phyloP scores from a whole-genome alignment of 2,113 vertebrate genomes.

The Dunckerocampus dactyliophorus region DNA sequence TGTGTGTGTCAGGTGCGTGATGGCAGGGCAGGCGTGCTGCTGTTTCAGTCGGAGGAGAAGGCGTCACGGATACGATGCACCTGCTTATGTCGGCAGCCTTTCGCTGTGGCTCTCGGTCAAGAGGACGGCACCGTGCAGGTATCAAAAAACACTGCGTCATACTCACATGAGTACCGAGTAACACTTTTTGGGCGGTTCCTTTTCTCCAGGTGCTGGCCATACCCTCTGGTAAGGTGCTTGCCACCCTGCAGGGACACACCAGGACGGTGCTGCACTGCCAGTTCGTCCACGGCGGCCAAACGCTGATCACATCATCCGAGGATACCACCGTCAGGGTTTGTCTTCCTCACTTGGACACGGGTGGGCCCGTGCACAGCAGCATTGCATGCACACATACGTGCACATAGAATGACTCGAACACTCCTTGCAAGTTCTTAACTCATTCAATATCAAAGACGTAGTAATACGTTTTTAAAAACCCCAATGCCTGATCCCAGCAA shows the following conservation, averaged over 20 bases:
- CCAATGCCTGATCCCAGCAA: no score
- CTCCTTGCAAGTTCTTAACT: no score
- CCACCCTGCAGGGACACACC: constrained; percentile 71
- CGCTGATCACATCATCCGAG: constrained; percentile 84
- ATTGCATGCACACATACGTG: no score
- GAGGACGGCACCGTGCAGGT: constrained; percentile 84
- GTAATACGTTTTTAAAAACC: no score
- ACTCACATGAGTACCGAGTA: no score
- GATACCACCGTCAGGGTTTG: constrained; percentile 82
- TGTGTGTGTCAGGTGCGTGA: constrained; percentile 75
- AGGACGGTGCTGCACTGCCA: constrained; percentile 79
- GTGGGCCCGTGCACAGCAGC: no score
- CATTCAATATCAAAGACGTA: no score
- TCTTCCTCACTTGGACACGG: neutral
- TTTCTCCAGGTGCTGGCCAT: constrained; percentile 79
- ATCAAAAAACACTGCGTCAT: constrained; percentile 21
- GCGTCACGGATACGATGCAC: constrained; percentile 80
- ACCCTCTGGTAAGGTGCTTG: constrained; percentile 74
- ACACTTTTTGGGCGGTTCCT: neutral
- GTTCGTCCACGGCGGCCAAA: constrained; percentile 78
- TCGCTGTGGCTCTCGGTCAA: constrained; percentile 76
- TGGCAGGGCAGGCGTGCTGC: constrained; percentile 71
- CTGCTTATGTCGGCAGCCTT: constrained; percentile 73
- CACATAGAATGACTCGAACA: no score
- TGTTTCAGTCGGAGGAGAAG: constrained; percentile 77